Conservation (phyloP, 1,140 invertebrate species). For the Trypoxylus dichotomus region DNA sequence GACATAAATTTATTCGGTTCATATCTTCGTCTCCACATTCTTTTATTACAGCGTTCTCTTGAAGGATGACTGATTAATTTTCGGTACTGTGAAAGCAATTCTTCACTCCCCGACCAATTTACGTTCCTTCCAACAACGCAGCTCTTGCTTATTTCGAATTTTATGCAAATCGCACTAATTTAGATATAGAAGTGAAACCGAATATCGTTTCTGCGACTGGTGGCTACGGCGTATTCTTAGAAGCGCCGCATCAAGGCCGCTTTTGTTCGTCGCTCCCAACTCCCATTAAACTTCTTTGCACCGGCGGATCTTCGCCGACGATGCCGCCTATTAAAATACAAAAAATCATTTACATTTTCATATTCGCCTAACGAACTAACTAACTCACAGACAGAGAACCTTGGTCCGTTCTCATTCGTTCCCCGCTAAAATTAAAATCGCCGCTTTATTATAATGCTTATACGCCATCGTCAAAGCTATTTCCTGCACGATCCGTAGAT, state of each 20-base stretch:
- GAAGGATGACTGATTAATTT: background rate
- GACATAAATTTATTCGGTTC: no score
- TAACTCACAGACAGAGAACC: background rate
- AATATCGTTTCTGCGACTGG: background rate
- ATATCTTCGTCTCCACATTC: no score
- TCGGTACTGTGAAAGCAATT: background rate
- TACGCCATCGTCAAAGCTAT: background rate
- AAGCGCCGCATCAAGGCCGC: background rate
- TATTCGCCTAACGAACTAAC: background rate
- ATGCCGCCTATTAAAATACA: background rate
- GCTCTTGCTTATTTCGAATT: background rate
- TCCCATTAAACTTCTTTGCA: background rate
- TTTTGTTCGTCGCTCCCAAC: background rate
- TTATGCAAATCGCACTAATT: background rate
- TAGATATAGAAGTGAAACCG: background rate
- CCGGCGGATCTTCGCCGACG: background rate
- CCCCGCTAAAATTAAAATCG: background rate
- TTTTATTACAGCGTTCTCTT: background rate
- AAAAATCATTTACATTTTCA: background rate
- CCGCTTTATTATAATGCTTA: background rate
- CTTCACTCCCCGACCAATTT: background rate
- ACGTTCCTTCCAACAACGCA: background rate
- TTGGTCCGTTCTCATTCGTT: background rate
- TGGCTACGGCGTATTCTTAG: background rate
- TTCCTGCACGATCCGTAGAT: background rate